Evolutionary conservation across 2,797 vertebrate genomes (phyloP).

Genomic region (Silurus aristotelis): DNA sequence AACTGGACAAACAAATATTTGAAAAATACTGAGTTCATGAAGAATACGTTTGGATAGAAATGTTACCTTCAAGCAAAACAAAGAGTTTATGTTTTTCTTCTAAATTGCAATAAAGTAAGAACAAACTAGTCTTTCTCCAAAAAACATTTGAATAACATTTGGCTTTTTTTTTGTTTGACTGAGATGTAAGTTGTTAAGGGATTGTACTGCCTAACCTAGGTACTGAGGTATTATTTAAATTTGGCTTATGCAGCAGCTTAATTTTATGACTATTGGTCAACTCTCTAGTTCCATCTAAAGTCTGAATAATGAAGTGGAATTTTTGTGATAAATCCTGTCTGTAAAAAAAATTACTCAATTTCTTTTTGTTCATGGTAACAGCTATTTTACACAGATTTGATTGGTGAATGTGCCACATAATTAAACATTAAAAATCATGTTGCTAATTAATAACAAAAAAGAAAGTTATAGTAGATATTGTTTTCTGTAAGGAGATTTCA

Average conservation of each 20-base stretch:
- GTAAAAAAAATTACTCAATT: too few relatives aligned
- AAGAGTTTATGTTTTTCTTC: background rate
- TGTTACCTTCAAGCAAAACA: background rate
- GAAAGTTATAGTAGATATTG: background rate
- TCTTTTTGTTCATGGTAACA: background rate
- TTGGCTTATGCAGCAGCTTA: background rate
- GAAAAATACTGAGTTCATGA: background rate
- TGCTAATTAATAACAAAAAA: background rate
- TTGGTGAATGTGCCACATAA: background rate
- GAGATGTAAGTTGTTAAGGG: background rate
- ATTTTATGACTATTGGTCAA: background rate
- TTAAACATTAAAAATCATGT: background rate
- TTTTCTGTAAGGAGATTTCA: conserved; percentile 11
- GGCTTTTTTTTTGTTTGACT: background rate
- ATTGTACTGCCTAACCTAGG: background rate
- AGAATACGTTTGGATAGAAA: background rate
- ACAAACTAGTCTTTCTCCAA: background rate
- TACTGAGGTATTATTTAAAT: background rate
- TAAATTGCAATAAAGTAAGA: background rate
- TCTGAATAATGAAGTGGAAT: background rate
- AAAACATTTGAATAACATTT: background rate
- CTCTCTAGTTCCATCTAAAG: background rate
- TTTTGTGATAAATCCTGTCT: background rate
- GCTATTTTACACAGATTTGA: background rate
- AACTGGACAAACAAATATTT: background rate